Evolutionary conservation across 2,797 vertebrate genomes (phyloP).

Genomic region (Neosalanx taihuensis): DNA sequence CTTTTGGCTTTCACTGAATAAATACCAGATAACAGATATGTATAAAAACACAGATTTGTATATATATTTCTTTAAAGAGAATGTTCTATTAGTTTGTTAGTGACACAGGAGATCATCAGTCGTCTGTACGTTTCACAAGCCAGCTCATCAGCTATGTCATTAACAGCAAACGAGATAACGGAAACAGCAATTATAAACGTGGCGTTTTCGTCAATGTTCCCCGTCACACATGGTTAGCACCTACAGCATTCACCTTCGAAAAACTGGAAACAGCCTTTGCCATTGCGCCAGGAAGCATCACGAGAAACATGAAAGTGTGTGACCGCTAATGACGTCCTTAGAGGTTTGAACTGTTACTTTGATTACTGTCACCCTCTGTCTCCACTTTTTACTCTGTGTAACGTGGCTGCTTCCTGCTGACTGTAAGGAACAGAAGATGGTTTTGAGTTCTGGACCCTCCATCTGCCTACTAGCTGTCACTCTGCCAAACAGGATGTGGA

Average conservation of each 20-base stretch:
- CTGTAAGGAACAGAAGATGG: neutral
- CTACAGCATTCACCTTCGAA: constrained; percentile 31
- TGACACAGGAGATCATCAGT: constrained; percentile 3
- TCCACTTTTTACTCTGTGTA: neutral
- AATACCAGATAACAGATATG: no score
- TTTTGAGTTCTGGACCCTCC: no score
- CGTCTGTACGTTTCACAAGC: constrained; percentile 14
- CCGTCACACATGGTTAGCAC: constrained; percentile 26
- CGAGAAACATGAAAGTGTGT: constrained; percentile 24
- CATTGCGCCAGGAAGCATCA: constrained; percentile 6
- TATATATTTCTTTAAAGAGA: no score
- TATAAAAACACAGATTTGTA: no score
- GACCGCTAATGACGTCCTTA: constrained; percentile 30
- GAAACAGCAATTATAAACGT: constrained; percentile 4
- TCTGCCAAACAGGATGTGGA: neutral
- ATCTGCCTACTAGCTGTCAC: neutral
- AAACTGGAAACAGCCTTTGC: constrained; percentile 16
- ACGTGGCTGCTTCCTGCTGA: neutral
- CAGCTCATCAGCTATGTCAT: constrained; percentile 19
- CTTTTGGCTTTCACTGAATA: no score
- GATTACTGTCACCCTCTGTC: neutral
- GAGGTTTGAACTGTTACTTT: constrained; percentile 18
- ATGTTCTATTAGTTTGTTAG: no score
- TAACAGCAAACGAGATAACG: constrained; percentile 19
- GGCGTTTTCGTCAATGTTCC: constrained; percentile 19